A percentile compares a stretch with the other conserved stretches of the same genome.
These are phyloP conservation scores for Gonatopus flavifemur DNA, from an alignment of 1,140 invertebrate genomes.

Conservation along the genomic window DNA sequence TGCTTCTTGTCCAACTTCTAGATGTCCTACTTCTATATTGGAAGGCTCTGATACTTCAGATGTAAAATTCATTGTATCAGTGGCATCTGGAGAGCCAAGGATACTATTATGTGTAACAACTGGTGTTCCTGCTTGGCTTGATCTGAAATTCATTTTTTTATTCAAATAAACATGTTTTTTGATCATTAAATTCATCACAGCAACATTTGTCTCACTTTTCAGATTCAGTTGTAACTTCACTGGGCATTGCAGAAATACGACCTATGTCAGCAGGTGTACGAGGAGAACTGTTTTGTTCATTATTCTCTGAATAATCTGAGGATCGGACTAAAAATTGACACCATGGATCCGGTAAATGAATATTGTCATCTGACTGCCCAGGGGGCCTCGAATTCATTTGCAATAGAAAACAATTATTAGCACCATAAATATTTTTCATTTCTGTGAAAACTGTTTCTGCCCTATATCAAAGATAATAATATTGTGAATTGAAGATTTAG, in stretches of 20 bases:
- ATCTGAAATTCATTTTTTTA: conserved; percentile 28
- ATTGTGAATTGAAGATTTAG: neutral
- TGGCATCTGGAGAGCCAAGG: conserved; percentile 39
- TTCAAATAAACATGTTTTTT: conserved; percentile 13
- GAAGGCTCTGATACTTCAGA: conserved; percentile 39
- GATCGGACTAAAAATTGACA: conserved; percentile 71
- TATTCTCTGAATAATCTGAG: conserved; percentile 56
- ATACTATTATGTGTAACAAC: conserved; percentile 40
- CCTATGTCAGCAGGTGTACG: conserved; percentile 62
- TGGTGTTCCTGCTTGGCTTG: conserved; percentile 52
- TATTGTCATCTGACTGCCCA: conserved; percentile 59
- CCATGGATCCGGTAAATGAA: conserved; percentile 80
- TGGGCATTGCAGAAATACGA: conserved; percentile 61
- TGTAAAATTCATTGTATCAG: conserved; percentile 41
- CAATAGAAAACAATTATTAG: conserved; percentile 82
- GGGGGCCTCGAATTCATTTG: conserved; percentile 79
- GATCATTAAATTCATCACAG: neutral
- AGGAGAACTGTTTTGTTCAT: conserved; percentile 67
- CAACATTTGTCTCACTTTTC: conserved; percentile 44
- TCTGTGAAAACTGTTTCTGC: conserved; percentile 80
- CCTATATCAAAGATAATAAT: conserved; percentile 54
- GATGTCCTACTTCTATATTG: conserved; percentile 30
- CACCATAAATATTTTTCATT: conserved; percentile 83
- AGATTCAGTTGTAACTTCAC: conserved; percentile 46
- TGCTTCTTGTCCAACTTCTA: conserved; percentile 60